phyloP scores from a whole-genome alignment of 2,113 vertebrate species.

The Strix aluco region DNA sequence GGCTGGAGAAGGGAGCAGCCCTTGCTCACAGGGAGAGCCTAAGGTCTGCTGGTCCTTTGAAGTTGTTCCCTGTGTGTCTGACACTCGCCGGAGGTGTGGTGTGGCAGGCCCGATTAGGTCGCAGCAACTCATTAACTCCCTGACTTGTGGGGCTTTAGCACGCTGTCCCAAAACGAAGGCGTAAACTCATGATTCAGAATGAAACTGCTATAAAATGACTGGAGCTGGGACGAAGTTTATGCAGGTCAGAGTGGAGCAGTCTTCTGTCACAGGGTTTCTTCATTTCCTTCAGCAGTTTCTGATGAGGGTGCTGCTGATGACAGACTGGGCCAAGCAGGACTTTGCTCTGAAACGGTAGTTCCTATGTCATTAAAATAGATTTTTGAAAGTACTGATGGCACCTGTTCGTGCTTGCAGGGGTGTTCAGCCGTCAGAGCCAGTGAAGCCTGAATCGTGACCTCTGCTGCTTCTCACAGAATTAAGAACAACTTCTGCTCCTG shows the following conservation, averaged over 20 bases:
- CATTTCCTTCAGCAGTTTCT: not conserved
- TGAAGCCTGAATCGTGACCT: not conserved
- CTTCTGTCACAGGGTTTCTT: not conserved
- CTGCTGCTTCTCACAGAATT: not conserved
- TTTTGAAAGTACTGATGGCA: not conserved
- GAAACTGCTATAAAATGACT: not conserved
- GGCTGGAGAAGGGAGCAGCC: constrained; percentile 39
- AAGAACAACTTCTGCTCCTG: constrained; percentile 35
- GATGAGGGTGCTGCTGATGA: not conserved
- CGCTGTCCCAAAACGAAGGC: not conserved
- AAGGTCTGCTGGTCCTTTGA: constrained; percentile 19
- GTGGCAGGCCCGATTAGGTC: not conserved
- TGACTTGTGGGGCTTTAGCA: not conserved
- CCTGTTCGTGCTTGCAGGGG: not conserved
- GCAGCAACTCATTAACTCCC: not conserved
- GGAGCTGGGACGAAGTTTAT: not conserved
- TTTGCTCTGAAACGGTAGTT: not conserved
- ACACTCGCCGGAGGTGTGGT: not conserved
- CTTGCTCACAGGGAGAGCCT: not conserved
- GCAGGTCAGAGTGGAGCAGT: not conserved
- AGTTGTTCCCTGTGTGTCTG: not conserved
- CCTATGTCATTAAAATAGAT: not conserved
- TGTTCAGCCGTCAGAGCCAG: not conserved
- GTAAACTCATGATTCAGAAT: not conserved
- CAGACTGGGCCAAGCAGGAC: not conserved